Evolutionary conservation across 2,797 vertebrate genomes (phyloP).

Genomic region (Pantherophis alleghaniensis): DNA sequence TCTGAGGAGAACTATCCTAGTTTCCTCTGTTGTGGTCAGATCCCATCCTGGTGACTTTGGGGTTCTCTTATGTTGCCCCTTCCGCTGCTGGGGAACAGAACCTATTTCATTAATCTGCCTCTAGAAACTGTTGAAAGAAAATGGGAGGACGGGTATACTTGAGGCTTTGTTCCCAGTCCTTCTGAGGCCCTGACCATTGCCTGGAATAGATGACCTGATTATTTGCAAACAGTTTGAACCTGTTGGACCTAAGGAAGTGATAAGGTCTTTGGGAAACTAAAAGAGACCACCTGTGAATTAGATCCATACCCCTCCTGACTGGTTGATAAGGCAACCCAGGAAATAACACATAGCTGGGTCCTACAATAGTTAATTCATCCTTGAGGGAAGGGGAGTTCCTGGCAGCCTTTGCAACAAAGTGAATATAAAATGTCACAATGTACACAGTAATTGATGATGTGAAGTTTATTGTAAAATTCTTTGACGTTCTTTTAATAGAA

Average conservation of each 20-base stretch:
- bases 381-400: not conserved
- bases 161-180: not conserved
- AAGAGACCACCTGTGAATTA: not conserved
- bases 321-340: not conserved
- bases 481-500: not conserved
- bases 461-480: not conserved
- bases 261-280: not conserved
- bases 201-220: not conserved
- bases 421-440: not conserved
- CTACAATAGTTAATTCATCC: not conserved
- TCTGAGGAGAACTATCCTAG: too few species aligned
- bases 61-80: not conserved
- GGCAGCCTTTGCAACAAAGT: not conserved
- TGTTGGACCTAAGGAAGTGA: not conserved
- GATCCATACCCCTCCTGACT: not conserved
- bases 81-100: not conserved
- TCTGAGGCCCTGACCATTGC: not conserved
- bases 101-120: not conserved
- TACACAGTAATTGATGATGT: not conserved
- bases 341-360: not conserved
- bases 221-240: not conserved
- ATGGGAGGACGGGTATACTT: not conserved
- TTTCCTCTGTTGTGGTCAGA: not conserved
- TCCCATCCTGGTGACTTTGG: not conserved
- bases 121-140: not conserved